A percentile compares a stretch with the other conserved stretches of the same genome.
Conservation (phyloP, 2,888 invertebrate species). For the Pollenia angustigena region DNA sequence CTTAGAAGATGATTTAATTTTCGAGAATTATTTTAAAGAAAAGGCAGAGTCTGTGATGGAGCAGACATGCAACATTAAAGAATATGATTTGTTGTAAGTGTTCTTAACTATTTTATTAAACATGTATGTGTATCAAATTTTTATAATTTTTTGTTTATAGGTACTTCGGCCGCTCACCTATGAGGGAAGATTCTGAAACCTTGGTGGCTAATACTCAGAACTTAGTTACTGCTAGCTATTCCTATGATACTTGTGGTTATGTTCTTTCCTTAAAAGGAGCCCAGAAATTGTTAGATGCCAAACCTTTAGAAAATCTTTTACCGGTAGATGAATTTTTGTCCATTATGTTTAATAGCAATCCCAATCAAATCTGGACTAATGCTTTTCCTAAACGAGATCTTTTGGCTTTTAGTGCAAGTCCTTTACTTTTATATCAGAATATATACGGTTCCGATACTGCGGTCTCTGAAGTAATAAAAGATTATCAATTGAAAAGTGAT, state of each 20-base stretch:
- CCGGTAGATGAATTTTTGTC: slow-evolving; percentile 99
- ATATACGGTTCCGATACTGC: slow-evolving; percentile 98
- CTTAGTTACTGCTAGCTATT: slow-evolving; percentile 93
- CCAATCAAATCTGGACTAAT: slow-evolving; percentile 91
- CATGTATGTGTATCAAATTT: neutral
- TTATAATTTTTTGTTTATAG: slow-evolving; percentile 84
- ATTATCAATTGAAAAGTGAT: slow-evolving; percentile 80
- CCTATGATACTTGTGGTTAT: slow-evolving; percentile 99
- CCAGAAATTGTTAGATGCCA: slow-evolving; percentile 89
- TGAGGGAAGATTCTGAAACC: slow-evolving; percentile 89
- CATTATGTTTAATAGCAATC: slow-evolving; percentile 96
- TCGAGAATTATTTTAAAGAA: slow-evolving; percentile 91
- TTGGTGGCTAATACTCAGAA: slow-evolving; percentile 88
- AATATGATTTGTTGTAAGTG: slow-evolving; percentile 96
- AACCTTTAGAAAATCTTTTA: slow-evolving; percentile 92
- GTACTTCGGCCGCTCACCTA: slow-evolving; percentile 96
- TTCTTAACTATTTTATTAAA: neutral
- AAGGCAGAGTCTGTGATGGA: slow-evolving; percentile 79
- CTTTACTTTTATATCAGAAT: slow-evolving; percentile 94
- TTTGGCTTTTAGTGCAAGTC: slow-evolving; percentile 93
- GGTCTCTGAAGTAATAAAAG: slow-evolving; percentile 86
- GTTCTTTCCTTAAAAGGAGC: slow-evolving; percentile 92
- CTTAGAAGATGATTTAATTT: slow-evolving; percentile 97
- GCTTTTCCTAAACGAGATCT: slow-evolving; percentile 91
- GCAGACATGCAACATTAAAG: slow-evolving; percentile 85